A percentile compares a stretch with the other conserved stretches of the same genome.
These are phyloP conservation scores for Pteropus alecto DNA, from an alignment of 2,113 vertebrate species.

Conservation along the genomic window DNA sequence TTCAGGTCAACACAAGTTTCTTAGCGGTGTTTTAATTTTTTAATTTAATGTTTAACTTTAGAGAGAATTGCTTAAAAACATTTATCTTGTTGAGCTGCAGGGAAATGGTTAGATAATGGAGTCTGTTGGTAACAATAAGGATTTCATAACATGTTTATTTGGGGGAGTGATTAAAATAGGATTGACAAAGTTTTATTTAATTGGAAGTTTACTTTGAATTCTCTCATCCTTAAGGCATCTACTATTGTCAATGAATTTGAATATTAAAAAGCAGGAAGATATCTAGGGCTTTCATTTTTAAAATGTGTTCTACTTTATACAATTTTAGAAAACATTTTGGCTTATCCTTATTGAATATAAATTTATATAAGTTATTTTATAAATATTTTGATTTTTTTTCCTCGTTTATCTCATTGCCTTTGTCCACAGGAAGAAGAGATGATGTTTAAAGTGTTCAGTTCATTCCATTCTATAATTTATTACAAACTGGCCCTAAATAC, in stretches of 20 bases:
- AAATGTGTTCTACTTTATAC: neutral
- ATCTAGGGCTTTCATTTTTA: neutral
- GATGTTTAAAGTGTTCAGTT: neutral
- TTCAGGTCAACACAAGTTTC: conserved; percentile 80
- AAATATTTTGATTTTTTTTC: neutral
- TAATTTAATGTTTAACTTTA: conserved; percentile 77
- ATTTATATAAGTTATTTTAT: neutral
- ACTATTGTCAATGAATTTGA: neutral
- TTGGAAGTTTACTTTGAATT: conserved; percentile 42
- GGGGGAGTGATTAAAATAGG: neutral
- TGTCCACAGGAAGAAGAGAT: neutral
- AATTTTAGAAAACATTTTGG: conserved; percentile 1
- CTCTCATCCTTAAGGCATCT: neutral
- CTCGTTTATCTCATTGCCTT: neutral
- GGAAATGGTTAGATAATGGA: conserved; percentile 43
- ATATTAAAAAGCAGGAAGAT: neutral
- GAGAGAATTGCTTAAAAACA: conserved; percentile 57
- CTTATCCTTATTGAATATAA: neutral
- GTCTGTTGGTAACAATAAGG: neutral
- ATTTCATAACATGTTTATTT: conserved; percentile 34
- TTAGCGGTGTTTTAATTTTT: conserved; percentile 76
- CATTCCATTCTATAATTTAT: neutral
- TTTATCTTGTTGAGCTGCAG: conserved; percentile 25
- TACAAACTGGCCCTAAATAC: neutral
- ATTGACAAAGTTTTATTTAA: conserved; percentile 18